A percentile compares a stretch with the other conserved stretches of the same genome.
phyloP scores from a whole-genome alignment of 2,888 invertebrate species.

The Drosophila merina region DNA sequence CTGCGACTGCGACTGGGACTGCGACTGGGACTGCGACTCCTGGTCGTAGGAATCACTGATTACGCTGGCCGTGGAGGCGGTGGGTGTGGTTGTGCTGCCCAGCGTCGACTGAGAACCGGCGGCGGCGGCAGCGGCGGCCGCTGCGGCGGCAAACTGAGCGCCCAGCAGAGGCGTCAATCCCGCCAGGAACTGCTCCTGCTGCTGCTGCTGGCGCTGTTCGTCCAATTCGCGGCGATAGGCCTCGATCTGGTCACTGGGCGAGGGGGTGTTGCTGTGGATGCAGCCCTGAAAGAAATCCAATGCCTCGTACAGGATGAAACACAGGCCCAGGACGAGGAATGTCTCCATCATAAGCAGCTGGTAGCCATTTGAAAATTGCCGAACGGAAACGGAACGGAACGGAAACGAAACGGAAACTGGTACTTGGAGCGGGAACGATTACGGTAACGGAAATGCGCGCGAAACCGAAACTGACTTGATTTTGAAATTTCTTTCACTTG shows the following conservation, averaged over 20 bases:
- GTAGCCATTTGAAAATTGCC: slow-evolving; percentile 72
- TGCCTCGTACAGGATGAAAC: slow-evolving; percentile 88
- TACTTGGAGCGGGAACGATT: slow-evolving; percentile 9
- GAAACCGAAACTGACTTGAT: slow-evolving; percentile 7
- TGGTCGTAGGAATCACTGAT: slow-evolving; percentile 78
- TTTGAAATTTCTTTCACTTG: background rate
- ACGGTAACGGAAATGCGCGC: slow-evolving; percentile 15
- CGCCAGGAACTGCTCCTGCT: slow-evolving; percentile 80
- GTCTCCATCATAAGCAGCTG: slow-evolving; percentile 86
- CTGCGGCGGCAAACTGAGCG: slow-evolving; percentile 74
- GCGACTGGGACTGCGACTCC: slow-evolving; percentile 54
- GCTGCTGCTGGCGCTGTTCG: slow-evolving; percentile 84
- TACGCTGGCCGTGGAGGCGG: slow-evolving; percentile 79
- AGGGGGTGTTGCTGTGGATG: slow-evolving; percentile 82
- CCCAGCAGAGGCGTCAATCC: slow-evolving; percentile 79
- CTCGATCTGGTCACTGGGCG: slow-evolving; percentile 82
- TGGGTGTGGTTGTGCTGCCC: slow-evolving; percentile 74
- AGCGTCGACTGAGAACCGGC: slow-evolving; percentile 68
- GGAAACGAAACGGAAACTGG: slow-evolving; percentile 20
- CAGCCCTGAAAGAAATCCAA: slow-evolving; percentile 87
- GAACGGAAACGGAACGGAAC: slow-evolving; percentile 37
- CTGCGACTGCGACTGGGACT: slow-evolving; percentile 54
- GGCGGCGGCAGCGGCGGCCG: slow-evolving; percentile 66
- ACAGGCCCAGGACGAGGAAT: slow-evolving; percentile 88
- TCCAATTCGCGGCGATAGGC: slow-evolving; percentile 83